These are phyloP conservation scores for Ariopsis seemanni DNA, from an alignment of 2,113 vertebrate species.

Conservation along the genomic window DNA sequence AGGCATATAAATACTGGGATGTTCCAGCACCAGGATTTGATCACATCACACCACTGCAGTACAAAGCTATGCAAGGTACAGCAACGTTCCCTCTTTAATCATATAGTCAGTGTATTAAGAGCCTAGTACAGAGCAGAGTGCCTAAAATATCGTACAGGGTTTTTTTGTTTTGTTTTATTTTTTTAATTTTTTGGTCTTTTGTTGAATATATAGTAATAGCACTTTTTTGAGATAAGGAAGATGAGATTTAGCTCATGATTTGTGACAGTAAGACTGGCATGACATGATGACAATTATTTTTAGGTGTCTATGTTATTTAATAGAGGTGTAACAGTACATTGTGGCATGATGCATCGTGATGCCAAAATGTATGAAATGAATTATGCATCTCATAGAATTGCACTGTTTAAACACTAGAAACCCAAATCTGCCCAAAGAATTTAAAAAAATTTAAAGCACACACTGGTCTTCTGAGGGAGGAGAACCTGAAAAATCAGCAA, in stretches of 20 bases:
- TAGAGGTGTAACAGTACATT: background rate
- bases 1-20: conserved; percentile 72
- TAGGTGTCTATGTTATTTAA: background rate
- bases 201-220: background rate
- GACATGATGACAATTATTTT: background rate
- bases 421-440: background rate
- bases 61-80: conserved; percentile 79
- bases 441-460: background rate
- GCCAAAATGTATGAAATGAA: background rate
- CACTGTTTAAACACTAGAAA: background rate
- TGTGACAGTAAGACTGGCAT: background rate
- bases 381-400: background rate
- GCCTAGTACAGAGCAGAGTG: background rate
- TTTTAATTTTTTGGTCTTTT: background rate
- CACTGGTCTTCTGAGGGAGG: background rate
- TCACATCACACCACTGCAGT: conserved; percentile 76
- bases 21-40: conserved; percentile 75
- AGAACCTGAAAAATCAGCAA: background rate
- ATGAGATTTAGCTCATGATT: background rate
- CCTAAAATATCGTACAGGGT: background rate
- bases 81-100: background rate
- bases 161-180: background rate
- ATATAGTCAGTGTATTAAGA: background rate
- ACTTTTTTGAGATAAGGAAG: background rate
- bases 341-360: background rate